phyloP scores from a whole-genome alignment of 2,797 vertebrate genomes.

The Pangasius krempfi region DNA sequence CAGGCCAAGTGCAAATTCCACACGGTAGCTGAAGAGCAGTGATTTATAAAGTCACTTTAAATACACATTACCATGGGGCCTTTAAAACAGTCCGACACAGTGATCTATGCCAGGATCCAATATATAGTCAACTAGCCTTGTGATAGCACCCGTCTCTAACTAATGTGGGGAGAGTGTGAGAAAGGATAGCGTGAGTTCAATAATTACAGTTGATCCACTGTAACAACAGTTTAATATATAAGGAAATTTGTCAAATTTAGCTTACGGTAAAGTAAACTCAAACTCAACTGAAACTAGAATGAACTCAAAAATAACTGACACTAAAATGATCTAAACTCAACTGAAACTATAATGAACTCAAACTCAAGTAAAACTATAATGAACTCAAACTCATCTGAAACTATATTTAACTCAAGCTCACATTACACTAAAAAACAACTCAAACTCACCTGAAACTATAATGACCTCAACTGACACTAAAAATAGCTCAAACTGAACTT shows the following conservation, averaged over 20 bases:
- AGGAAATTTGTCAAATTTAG: background rate
- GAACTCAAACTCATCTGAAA: background rate
- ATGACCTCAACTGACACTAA: no score
- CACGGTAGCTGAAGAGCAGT: slow-evolving; percentile 41
- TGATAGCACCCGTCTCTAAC: background rate
- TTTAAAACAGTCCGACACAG: slow-evolving; percentile 30
- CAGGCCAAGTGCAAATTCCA: slow-evolving; percentile 21
- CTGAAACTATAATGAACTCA: background rate
- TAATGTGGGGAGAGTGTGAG: slow-evolving; percentile 24
- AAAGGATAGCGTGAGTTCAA: background rate
- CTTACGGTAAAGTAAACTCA: background rate
- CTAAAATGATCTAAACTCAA: background rate
- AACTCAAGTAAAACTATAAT: background rate
- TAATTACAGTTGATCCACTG: background rate
- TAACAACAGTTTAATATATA: background rate
- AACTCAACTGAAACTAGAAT: background rate
- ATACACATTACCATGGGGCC: slow-evolving; percentile 26
- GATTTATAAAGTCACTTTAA: slow-evolving; percentile 50
- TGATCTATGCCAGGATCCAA: slow-evolving; percentile 30
- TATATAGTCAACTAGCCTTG: slow-evolving; percentile 6
- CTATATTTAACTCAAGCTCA: no score
- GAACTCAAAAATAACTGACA: background rate
- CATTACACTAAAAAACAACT: no score
- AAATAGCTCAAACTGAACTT: background rate
- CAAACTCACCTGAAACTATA: no score